Base-by-base conservation (phyloP, 2,113 vertebrate species). In the Syngnathus floridae region DNA sequence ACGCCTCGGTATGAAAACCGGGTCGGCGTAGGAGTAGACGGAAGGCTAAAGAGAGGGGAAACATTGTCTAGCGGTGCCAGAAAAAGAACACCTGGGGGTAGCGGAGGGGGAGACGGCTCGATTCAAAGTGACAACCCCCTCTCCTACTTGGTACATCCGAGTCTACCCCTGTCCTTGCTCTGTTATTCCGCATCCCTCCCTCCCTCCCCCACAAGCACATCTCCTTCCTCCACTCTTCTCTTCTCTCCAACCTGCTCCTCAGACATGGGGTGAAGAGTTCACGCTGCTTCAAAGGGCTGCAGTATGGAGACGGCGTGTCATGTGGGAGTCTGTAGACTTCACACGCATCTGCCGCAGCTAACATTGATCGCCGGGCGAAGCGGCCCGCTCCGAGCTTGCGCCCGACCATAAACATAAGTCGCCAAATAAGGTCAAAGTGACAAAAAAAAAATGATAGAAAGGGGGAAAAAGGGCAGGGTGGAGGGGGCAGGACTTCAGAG, bases 251-350 rank as follows among this genome's bases (percentile, higher is more conserved):
- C 88, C 86, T 87, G 84, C 84, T 87, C 86, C 83, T 88, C 86
- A 86, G 84, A 87, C 86, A 82, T 84, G 82, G 13, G 88, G 84
- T 89, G 85, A 89, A 87, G 84, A 89, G 88, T 89, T 89, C 86
- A 88, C 61, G 79, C 78, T 14, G 84, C 88, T 89, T 89, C 88
- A 89, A 89, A 88, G 84, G 54, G 83, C 83, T 84, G 84, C 84
- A 86, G 86, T 84, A 86, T 84, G 79, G 81, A 89, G 86, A 86
- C 84, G 79, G 82, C 78, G 69, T 87, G 88, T 88, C 88, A 89
- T 86, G 81, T 85, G 86, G 88, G 84, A 87, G 85, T 85, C 87
- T 76, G 82, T 84, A 84, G 85, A 84, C 84, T 87, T 87, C 85
- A 84, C 85, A 87, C 81, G 74, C 84, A 80, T 78, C 83, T 86